phyloP scores from a whole-genome alignment of 2,113 vertebrate genomes.

The Lampris megalopsis region DNA sequence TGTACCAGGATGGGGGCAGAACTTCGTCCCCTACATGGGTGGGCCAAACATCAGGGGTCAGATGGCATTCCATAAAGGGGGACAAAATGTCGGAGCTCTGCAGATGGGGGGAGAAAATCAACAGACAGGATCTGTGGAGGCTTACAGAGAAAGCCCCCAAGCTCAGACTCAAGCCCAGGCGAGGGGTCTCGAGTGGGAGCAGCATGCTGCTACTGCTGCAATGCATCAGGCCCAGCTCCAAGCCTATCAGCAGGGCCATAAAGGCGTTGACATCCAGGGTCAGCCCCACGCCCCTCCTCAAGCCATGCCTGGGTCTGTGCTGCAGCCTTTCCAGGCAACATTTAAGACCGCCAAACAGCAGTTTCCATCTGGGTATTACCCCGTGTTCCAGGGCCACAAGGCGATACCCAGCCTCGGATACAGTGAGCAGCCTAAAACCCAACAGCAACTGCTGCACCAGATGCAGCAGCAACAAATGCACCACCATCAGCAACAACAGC shows the following conservation, averaged over 20 bases:
- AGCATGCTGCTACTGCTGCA: constrained; percentile 71
- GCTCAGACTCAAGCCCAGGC: constrained; percentile 74
- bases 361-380: constrained; percentile 84
- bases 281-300: constrained; percentile 71
- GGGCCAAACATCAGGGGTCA: constrained; percentile 80
- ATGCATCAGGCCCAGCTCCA: constrained; percentile 82
- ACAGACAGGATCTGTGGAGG: constrained; percentile 77
- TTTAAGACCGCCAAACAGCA: constrained; percentile 91
- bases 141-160: constrained; percentile 85
- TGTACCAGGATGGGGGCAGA: constrained; percentile 83
- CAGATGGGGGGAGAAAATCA: constrained; percentile 85
- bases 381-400: constrained; percentile 87
- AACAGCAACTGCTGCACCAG: constrained; percentile 76
- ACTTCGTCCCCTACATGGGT: constrained; percentile 84
- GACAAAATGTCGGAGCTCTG: constrained; percentile 79
- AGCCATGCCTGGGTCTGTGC: constrained; percentile 76
- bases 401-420: constrained; percentile 67
- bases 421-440: constrained; percentile 75
- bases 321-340: constrained; percentile 93
- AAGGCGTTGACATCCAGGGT: constrained; percentile 69
- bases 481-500: constrained; percentile 52
- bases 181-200: constrained; percentile 82
- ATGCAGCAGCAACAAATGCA: constrained; percentile 78
- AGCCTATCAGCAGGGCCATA: constrained; percentile 83
- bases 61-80: constrained; percentile 80